Evolutionary conservation across 1,140 invertebrate genomes (phyloP).

Genomic region (Calephelis virginiensis): DNA sequence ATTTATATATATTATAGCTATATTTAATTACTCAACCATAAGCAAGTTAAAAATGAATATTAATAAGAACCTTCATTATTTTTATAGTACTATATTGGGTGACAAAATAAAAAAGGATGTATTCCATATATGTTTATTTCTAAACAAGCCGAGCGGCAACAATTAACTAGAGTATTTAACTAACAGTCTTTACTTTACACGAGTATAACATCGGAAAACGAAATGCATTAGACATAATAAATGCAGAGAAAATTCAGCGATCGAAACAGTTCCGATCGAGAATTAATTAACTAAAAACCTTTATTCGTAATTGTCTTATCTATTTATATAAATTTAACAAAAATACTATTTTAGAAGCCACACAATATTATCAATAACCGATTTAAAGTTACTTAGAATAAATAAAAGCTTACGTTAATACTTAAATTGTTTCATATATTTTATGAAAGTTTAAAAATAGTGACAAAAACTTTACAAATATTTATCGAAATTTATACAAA

Average conservation of each 20-base stretch:
- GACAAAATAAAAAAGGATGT: constrained; percentile 2
- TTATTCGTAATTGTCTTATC: constrained; percentile 17
- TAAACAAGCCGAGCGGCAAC: constrained; percentile 57
- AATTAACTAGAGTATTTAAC: constrained; percentile 71
- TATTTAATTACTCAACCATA: too few relatives aligned
- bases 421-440: too few relatives aligned
- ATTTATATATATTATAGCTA: too few relatives aligned
- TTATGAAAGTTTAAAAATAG: constrained; percentile 28
- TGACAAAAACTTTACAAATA: background rate
- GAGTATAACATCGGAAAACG: constrained; percentile 63
- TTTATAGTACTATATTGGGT: too few relatives aligned
- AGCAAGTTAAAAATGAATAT: too few relatives aligned
- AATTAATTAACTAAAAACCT: constrained; percentile 25
- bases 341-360: constrained; percentile 20
- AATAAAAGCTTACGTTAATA: too few relatives aligned
- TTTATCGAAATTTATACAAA: constrained; percentile 1
- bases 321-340: constrained; percentile 14
- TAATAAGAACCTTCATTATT: too few relatives aligned
- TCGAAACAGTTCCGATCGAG: constrained; percentile 9
- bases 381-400: too few relatives aligned
- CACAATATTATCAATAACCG: too few relatives aligned
- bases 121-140: constrained; percentile 57
- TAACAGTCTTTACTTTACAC: constrained; percentile 76
- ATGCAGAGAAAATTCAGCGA: constrained; percentile 42
- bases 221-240: constrained; percentile 67